Conservation (phyloP, 2,797 vertebrate species). For the Psittacula echo region DNA sequence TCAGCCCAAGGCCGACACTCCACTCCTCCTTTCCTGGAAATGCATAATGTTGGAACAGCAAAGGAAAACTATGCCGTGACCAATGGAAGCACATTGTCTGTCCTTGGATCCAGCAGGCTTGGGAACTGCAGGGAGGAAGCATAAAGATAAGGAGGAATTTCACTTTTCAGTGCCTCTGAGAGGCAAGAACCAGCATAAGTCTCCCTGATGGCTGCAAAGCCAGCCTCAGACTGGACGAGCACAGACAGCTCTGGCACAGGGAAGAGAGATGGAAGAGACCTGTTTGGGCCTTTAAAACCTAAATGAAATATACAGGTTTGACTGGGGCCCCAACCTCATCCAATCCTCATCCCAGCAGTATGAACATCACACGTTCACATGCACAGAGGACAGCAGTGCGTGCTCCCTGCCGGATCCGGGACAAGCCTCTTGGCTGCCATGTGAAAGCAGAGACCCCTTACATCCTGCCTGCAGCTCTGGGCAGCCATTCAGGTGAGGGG, state of each 20-base stretch:
- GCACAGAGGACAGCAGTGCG: background rate
- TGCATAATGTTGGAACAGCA: background rate
- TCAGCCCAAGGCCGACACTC: background rate
- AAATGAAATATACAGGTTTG: fast-evolving
- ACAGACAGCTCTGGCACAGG: background rate
- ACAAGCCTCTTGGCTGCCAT: background rate
- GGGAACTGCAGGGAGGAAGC: background rate
- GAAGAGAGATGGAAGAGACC: background rate
- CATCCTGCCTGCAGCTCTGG: background rate
- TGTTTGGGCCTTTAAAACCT: background rate
- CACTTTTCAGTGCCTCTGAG: background rate
- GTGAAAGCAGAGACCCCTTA: background rate
- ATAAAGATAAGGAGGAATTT: background rate
- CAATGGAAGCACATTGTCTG: background rate
- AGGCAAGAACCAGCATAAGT: background rate
- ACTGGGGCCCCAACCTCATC: fast-evolving
- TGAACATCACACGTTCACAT: fast-evolving
- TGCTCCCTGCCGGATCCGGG: fast-evolving
- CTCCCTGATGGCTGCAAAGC: fast-evolving
- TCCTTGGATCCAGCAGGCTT: background rate
- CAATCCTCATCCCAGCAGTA: background rate
- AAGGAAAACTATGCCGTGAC: background rate
- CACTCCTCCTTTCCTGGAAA: background rate
- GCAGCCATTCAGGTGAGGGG: background rate
- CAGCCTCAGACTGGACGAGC: fast-evolving